These are phyloP conservation scores for Panagrolaimus sp. DNA, from an alignment of 1,140 invertebrate genomes.

Conservation along the genomic window DNA sequence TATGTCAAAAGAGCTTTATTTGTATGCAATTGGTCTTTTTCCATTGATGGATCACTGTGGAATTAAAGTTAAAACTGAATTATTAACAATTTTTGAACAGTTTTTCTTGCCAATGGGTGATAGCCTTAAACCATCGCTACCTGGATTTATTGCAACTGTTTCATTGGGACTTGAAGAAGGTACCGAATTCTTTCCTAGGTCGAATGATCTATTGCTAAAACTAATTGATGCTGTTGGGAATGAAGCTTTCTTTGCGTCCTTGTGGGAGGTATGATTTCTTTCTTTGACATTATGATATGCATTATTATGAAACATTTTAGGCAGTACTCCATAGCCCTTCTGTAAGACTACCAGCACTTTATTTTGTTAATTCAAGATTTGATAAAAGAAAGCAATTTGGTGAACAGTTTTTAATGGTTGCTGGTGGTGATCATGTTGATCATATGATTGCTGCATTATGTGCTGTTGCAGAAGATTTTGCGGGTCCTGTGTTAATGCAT, in stretches of 20 bases:
- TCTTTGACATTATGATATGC: no score
- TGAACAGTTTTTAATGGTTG: slow-evolving; percentile 78
- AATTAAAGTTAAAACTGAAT: slow-evolving; percentile 72
- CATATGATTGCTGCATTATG: slow-evolving; percentile 67
- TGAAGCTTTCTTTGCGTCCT: slow-evolving; percentile 75
- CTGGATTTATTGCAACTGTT: slow-evolving; percentile 77
- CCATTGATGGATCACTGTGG: slow-evolving; percentile 80
- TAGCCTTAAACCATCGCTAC: slow-evolving; percentile 73
- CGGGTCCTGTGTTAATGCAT: slow-evolving; percentile 76
- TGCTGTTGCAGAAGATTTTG: slow-evolving; percentile 65
- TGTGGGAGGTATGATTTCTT: slow-evolving; percentile 71
- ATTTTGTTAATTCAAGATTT: slow-evolving; percentile 74
- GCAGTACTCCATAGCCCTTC: slow-evolving; percentile 74
- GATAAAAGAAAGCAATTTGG: slow-evolving; percentile 75
- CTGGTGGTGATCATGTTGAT: slow-evolving; percentile 66
- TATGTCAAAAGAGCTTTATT: slow-evolving; percentile 68
- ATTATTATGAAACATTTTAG: slow-evolving; percentile 19
- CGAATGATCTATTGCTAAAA: slow-evolving; percentile 71
- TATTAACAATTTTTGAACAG: slow-evolving; percentile 81
- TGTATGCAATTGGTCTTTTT: slow-evolving; percentile 69
- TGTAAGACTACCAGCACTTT: slow-evolving; percentile 76
- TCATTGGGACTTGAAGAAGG: slow-evolving; percentile 82
- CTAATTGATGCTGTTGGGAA: slow-evolving; percentile 74
- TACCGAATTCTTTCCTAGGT: slow-evolving; percentile 80
- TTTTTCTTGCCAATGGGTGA: slow-evolving; percentile 80